These are phyloP conservation scores for Rhyacophila evoluta DNA, from an alignment of 2,888 invertebrate species.

Conservation along the genomic window DNA sequence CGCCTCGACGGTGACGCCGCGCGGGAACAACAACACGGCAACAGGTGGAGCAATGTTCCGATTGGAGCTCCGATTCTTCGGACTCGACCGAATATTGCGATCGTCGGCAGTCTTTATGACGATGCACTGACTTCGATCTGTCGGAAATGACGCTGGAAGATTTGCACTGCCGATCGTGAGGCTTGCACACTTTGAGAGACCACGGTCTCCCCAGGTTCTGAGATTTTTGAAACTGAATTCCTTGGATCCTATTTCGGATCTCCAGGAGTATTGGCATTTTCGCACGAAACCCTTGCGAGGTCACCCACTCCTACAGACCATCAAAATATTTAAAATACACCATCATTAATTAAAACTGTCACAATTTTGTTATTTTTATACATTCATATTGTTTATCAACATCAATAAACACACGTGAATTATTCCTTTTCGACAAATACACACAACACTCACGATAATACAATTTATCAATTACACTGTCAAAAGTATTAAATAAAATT, in stretches of 20 bases:
- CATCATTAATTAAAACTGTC: background rate
- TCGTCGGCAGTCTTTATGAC: background rate
- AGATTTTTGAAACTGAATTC: background rate
- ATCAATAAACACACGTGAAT: background rate
- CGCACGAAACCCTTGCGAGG: background rate
- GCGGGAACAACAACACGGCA: background rate
- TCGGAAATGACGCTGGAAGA: background rate
- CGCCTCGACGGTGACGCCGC: background rate
- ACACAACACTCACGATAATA: background rate
- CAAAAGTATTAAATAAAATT: background rate
- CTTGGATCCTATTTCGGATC: conserved; percentile 26
- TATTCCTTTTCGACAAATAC: background rate
- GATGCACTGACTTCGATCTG: background rate
- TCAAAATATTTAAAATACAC: background rate
- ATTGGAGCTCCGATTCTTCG: too few species aligned
- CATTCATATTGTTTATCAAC: too few species aligned
- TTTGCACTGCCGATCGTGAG: background rate
- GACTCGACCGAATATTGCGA: background rate
- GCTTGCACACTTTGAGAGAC: conserved; percentile 6
- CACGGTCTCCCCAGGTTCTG: background rate
- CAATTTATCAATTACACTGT: background rate
- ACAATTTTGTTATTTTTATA: background rate
- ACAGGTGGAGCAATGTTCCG: too few species aligned
- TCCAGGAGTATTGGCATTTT: conserved; percentile 30
- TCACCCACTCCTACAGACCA: background rate